A percentile compares a stretch with the other conserved stretches of the same genome.
These are phyloP conservation scores for Arctocebus calabarensis DNA, from an alignment of 2,797 vertebrate species.

Conservation along the genomic window DNA sequence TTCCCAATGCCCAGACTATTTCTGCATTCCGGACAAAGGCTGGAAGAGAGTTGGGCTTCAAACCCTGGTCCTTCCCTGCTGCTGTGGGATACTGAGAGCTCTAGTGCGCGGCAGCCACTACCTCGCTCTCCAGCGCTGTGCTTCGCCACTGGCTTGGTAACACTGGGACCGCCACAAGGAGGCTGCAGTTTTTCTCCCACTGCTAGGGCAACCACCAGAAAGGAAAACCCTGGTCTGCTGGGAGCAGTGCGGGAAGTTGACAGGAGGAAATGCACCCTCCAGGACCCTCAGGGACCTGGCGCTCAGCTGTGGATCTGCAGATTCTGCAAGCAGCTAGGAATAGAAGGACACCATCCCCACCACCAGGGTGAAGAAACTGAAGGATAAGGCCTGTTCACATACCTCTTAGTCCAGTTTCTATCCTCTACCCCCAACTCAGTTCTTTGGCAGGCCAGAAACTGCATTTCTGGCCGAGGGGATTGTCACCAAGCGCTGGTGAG, in stretches of 20 bases:
- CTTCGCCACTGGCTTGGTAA: not conserved
- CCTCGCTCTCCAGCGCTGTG: rapidly evolving
- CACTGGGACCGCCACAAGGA: not conserved
- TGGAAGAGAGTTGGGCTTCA: rapidly evolving
- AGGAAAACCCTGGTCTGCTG: not conserved
- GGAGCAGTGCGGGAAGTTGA: not conserved
- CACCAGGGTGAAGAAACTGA: no score
- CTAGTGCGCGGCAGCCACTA: rapidly evolving
- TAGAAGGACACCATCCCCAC: not conserved
- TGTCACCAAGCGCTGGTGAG: rapidly evolving
- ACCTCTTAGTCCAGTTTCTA: not conserved
- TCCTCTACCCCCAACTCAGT: not conserved
- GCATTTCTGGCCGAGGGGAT: not conserved
- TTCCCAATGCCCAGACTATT: not conserved
- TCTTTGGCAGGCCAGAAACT: rapidly evolving
- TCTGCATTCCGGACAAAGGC: not conserved
- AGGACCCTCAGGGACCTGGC: rapidly evolving
- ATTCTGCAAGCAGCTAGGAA: not conserved
- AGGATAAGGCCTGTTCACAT: not conserved
- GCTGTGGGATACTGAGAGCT: rapidly evolving
- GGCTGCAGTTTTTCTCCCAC: not conserved
- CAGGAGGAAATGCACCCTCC: not conserved
- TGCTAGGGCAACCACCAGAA: not conserved
- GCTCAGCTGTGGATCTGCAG: not conserved
- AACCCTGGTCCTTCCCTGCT: rapidly evolving